phyloP scores from a whole-genome alignment of 2,113 vertebrate genomes.

The Gracilinanus agilis region DNA sequence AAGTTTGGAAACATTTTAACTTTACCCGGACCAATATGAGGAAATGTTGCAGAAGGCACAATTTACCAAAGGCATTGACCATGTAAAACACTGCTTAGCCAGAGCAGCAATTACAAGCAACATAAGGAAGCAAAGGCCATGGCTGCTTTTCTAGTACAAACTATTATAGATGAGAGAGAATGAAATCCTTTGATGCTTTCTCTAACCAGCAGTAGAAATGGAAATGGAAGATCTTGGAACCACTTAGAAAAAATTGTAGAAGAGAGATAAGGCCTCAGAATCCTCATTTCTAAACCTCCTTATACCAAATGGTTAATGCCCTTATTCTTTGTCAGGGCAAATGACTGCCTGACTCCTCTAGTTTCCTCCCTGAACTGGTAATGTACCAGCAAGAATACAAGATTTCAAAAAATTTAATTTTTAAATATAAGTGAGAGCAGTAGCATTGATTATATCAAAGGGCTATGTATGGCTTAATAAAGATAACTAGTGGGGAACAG shows the following conservation, averaged over 20 bases:
- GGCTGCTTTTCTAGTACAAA: slow-evolving; percentile 36
- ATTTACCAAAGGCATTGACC: slow-evolving; percentile 19
- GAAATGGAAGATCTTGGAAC: not conserved
- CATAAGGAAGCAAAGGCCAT: slow-evolving; percentile 18
- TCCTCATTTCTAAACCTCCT: not conserved
- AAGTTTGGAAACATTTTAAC: slow-evolving; percentile 51
- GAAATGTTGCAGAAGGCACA: slow-evolving; percentile 41
- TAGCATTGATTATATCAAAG: not conserved
- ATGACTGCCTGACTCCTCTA: not conserved
- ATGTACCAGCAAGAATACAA: not conserved
- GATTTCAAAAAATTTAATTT: not conserved
- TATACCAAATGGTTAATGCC: not conserved
- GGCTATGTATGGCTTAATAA: slow-evolving; percentile 18
- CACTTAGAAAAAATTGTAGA: not conserved
- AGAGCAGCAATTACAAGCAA: slow-evolving; percentile 5
- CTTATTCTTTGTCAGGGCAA: not conserved
- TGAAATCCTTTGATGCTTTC: slow-evolving; percentile 14
- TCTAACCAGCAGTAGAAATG: not conserved
- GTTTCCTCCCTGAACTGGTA: not conserved
- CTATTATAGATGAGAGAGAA: not conserved
- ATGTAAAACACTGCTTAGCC: not conserved
- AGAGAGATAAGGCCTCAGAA: slow-evolving; percentile 1
- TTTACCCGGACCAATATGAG: slow-evolving; percentile 46
- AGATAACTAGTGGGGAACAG: slow-evolving; percentile 14
- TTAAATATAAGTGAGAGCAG: not conserved